These are phyloP conservation scores for Chirona hameri DNA, from an alignment of 2,888 invertebrate genomes.

Conservation along the genomic window DNA sequence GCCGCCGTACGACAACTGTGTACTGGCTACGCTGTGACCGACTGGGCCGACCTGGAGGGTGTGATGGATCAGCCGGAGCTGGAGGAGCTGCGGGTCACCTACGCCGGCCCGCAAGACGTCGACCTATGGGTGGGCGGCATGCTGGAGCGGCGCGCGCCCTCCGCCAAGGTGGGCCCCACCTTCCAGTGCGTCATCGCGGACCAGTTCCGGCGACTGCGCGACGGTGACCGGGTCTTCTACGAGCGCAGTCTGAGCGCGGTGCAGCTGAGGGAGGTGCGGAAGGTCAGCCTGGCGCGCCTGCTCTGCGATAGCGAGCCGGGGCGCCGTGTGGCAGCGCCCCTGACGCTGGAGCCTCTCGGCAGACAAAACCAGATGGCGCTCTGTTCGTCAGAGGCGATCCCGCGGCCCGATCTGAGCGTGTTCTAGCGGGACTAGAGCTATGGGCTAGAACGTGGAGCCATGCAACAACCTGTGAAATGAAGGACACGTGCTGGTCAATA, in stretches of 20 bases:
- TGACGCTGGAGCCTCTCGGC: no score
- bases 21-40: constrained; percentile 43
- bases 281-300: constrained; percentile 71
- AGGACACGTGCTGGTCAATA: no score
- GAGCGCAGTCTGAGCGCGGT: constrained; percentile 48
- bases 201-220: constrained; percentile 58
- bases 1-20: constrained; percentile 43
- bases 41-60: constrained; percentile 50
- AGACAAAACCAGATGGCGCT: no score
- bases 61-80: constrained; percentile 39
- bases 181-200: constrained; percentile 77
- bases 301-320: constrained; percentile 59
- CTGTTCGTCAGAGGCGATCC: no score
- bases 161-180: constrained; percentile 80
- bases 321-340: no score
- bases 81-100: constrained; percentile 62
- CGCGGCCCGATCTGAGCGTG: no score
- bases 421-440: no score
- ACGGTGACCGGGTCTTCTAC: constrained; percentile 34
- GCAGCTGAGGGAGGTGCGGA: constrained; percentile 74
- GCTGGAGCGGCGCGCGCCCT: constrained; percentile 70
- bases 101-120: constrained; percentile 66
- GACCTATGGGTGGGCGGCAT: constrained; percentile 79
- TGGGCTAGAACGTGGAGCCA: no score
- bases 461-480: no score